Evolutionary conservation across 1,140 invertebrate genomes (phyloP).

Genomic region (Nylanderia fulva): DNA sequence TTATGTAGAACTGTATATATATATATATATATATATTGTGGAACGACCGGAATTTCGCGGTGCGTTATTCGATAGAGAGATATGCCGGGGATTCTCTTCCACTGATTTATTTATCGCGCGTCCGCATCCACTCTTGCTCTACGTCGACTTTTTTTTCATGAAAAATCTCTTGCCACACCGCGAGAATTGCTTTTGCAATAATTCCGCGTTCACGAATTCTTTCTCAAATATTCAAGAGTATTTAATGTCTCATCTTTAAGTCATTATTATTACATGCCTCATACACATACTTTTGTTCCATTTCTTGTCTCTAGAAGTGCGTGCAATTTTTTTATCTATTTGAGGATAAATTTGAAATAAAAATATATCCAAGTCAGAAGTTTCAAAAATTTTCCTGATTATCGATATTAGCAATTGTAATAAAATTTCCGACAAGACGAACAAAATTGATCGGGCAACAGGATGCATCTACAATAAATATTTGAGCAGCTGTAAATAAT

Average conservation of each 20-base stretch:
- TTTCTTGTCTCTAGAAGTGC: not conserved
- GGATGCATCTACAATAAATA: no score
- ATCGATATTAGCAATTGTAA: no score
- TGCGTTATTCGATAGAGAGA: constrained; percentile 41
- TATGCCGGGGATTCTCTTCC: not conserved
- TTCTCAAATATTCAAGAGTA: not conserved
- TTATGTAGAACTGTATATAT: constrained; percentile 17
- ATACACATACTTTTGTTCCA: not conserved
- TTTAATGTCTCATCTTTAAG: no score
- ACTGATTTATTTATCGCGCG: constrained; percentile 23
- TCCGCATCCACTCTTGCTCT: not conserved
- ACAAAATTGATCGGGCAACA: no score
- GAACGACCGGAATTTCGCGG: not conserved
- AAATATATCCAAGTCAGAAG: no score
- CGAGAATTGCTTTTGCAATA: constrained; percentile 6
- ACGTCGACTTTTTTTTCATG: not conserved
- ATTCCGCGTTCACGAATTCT: not conserved
- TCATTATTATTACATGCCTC: not conserved
- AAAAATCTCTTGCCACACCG: not conserved
- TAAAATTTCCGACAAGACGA: no score
- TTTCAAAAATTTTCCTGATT: no score
- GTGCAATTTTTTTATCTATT: no score
- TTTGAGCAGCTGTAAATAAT: no score
- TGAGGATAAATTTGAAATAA: no score
- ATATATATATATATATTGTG: no score